Evolutionary conservation across 2,113 vertebrate genomes (phyloP), one percentile per base, ranked within the genome.

Genomic region (Bufo bufo): DNA sequence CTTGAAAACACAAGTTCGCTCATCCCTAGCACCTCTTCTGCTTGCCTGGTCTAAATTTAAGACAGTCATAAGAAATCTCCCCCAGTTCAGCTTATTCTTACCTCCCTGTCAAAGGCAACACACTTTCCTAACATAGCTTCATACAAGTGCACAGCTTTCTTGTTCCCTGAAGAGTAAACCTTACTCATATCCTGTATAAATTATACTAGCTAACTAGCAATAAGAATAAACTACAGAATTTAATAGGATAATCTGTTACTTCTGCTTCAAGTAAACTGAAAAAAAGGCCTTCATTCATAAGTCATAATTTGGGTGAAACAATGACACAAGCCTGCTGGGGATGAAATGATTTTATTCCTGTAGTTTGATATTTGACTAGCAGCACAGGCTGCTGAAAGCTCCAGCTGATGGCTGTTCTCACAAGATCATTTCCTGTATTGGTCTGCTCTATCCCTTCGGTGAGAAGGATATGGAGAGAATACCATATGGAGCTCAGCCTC

Each of bases 281-380:
- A 75, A 77, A 61, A 63, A 63, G 59, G 6, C 1, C 45, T 33
- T 56, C 50, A 66, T 78, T 80, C 85, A 80, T 87, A 87, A 69
- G 59, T 71, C 50, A 85, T 88, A 85, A 89, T 90, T 90, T 91
- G 89, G 85, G 90, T 89, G 90, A 89, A 92, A 86, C 86, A 91
- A 77, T 87, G 90, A 90, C 45, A 56, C 86, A 66, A 0, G 80
- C 90, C 88, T 58, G 84, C 80, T 16, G 89, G 72, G 45, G 80
- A 90, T 89, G 90, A 87, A 87, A 80, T 77, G 20, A 87, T 88
- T 86, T 90, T 87, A 91, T 89, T 91, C 89, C 82, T 85, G 56
- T 79, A 89, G 85, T 65, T 81, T 20, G 80, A 89, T 81, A 47
- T 85, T 89, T 90, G 78, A 83, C 90, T 91, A 86, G 91, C 91